Base-by-base conservation (phyloP, 2,113 vertebrate species). In the Halcyon senegalensis region DNA sequence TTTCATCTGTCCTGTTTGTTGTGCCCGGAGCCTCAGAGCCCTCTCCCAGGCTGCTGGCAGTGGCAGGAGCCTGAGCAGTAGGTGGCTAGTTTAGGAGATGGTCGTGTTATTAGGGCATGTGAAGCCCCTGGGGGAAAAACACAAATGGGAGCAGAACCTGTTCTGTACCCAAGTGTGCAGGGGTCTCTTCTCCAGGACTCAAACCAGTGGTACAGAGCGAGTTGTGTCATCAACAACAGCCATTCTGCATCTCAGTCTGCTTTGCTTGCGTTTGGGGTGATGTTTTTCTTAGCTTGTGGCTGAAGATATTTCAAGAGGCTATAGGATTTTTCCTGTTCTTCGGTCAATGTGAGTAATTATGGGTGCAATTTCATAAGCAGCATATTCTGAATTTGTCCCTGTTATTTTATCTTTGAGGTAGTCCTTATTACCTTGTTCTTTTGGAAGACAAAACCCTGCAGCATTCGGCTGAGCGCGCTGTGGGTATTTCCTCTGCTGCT, bases 71-170 rank as follows among this genome's bases (percentile, higher is more conserved):
- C 17, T 67, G 5, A 74, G 41, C 3, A 48, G 12, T 5, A 62
- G 31, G 48, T 3, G 7, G 69, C 25, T 66, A 21, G 13, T 43
- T 50, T 21, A 24, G 48, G 48, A 76, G 30, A 13, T 48, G 0
- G 0, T 37, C 14, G 1, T 11, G 7, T 79, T 37, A 3, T 15
- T 15, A 5, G 43, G 31, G 56, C 33, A 18, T 9, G 16, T 59
- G 88, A 41, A 41, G 30, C 46, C 79, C 9, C 1, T 4, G 62
- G 73, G 73, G 73, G 39, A 58, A 25, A 75, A 31, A 35, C 31
- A 46, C 66, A 28, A 3, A 0, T 39, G 53, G 46, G 50, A 82
- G 75, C 59, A 73, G 78, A 94, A 67, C 23, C 17, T 67, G 30
- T 66, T 60, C 43, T 46, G 50, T 46, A 41, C 33, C 14, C 27